Evolutionary conservation across 2,888 invertebrate genomes (phyloP).

Genomic region (Acanthopleura granulata): DNA sequence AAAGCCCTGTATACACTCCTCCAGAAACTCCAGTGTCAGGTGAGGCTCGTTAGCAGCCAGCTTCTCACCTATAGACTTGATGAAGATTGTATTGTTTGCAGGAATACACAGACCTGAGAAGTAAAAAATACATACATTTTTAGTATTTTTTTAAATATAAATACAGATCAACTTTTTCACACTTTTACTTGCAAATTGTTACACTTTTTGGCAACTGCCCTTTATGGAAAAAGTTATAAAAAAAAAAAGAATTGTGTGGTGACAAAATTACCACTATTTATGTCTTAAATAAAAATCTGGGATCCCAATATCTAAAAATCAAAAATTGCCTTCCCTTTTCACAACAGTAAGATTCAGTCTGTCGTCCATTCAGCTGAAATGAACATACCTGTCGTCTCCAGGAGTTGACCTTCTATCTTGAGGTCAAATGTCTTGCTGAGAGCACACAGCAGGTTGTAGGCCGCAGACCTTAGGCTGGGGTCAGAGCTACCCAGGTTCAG

Average conservation of each 20-base stretch:
- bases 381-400: slow-evolving; percentile 87
- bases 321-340: no score
- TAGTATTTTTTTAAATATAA: no score
- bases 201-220: no score
- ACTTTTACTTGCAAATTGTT: no score
- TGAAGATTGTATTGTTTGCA: slow-evolving; percentile 98
- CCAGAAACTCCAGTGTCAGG: slow-evolving; percentile 94
- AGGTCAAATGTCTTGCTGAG: slow-evolving; percentile 96
- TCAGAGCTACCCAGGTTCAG: slow-evolving; percentile 96
- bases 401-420: slow-evolving; percentile 96
- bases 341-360: no score
- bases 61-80: slow-evolving; percentile 96
- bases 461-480: slow-evolving; percentile 94
- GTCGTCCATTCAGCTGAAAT: no score
- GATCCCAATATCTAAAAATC: no score
- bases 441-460: slow-evolving; percentile 96
- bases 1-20: slow-evolving; percentile 97
- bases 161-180: no score
- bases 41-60: slow-evolving; percentile 96
- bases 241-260: no score
- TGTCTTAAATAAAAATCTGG: no score
- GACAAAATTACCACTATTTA: no score
- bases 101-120: slow-evolving; percentile 90
- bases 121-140: background rate
- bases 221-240: no score